A percentile compares a stretch with the other conserved stretches of the same genome.
These are phyloP conservation scores for Pharmacophagus antenor DNA, from an alignment of 2,888 invertebrate species.

Conservation along the genomic window DNA sequence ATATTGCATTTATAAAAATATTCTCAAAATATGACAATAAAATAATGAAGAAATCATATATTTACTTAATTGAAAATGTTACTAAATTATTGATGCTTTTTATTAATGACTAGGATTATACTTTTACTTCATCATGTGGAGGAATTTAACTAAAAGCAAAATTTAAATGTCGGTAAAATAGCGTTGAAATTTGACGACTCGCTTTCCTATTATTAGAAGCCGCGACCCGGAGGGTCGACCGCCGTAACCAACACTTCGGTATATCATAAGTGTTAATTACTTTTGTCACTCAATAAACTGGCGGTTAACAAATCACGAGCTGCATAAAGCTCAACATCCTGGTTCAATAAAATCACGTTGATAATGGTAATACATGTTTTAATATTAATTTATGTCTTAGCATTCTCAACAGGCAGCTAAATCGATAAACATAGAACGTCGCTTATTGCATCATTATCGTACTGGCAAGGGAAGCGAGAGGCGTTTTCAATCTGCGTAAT, in stretches of 20 bases:
- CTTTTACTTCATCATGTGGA: background rate
- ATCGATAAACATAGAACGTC: slow-evolving; percentile 68
- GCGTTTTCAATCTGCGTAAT: slow-evolving; percentile 75
- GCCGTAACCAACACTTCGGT: slow-evolving; percentile 66
- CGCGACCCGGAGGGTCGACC: slow-evolving; percentile 59
- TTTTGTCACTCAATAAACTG: slow-evolving; percentile 71
- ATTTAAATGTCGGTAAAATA: slow-evolving; percentile 50
- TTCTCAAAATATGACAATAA: too few relatives aligned
- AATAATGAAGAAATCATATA: too few relatives aligned
- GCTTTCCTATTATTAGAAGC: slow-evolving; percentile 58
- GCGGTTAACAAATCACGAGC: slow-evolving; percentile 71
- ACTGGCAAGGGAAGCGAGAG: slow-evolving; percentile 63
- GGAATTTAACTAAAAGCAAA: slow-evolving; percentile 33
- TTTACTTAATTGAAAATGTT: too few relatives aligned
- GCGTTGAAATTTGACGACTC: slow-evolving; percentile 57
- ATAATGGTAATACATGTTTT: slow-evolving; percentile 64
- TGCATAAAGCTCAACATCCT: slow-evolving; percentile 64
- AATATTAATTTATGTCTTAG: slow-evolving; percentile 71
- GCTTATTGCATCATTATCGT: slow-evolving; percentile 77
- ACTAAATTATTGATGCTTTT: too few relatives aligned
- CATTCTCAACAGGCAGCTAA: slow-evolving; percentile 70
- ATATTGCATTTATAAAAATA: too few relatives aligned
- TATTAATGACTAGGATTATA: background rate
- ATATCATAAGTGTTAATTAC: slow-evolving; percentile 78
- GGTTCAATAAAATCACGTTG: slow-evolving; percentile 67